Percentiles rank a stretch among this genome's conserved stretches.
phyloP scores from a whole-genome alignment of 2,888 invertebrate species.

The Acleris emargana region DNA sequence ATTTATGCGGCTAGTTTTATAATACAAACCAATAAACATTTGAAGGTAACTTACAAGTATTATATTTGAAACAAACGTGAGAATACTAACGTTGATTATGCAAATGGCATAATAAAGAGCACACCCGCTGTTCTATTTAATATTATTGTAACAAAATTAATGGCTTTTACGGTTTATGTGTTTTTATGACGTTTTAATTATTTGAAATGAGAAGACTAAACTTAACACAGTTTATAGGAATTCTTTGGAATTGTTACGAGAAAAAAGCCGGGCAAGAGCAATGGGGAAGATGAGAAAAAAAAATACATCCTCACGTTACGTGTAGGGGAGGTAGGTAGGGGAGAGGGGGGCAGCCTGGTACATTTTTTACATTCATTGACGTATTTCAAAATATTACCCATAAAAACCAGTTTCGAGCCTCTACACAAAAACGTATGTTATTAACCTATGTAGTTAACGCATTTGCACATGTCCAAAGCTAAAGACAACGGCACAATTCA shows the following conservation, averaged over 20 bases:
- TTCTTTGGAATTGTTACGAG: slow-evolving; percentile 1
- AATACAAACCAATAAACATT: slow-evolving; percentile 13
- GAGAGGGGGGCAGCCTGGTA: too few species aligned
- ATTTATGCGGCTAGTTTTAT: not conserved
- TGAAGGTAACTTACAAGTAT: slow-evolving; percentile 5
- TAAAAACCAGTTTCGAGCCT: too few species aligned
- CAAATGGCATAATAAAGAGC: slow-evolving; percentile 54
- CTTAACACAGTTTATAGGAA: slow-evolving; percentile 4
- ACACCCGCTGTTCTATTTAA: slow-evolving; percentile 47
- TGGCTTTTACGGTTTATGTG: slow-evolving; percentile 46
- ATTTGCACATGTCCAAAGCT: too few species aligned
- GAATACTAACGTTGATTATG: slow-evolving; percentile 50
- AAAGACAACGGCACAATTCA: too few species aligned
- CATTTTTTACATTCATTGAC: too few species aligned
- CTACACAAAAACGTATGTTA: too few species aligned
- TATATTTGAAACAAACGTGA: slow-evolving; percentile 51
- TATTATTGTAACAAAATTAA: slow-evolving; percentile 47
- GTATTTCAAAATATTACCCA: too few species aligned
- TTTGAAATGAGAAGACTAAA: not conserved
- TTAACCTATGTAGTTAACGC: too few species aligned
- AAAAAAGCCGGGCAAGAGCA: too few species aligned
- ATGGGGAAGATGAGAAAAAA: too few species aligned
- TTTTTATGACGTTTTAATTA: slow-evolving; percentile 29
- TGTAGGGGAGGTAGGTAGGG: too few species aligned
- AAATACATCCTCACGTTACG: not conserved